phyloP scores from a whole-genome alignment of 2,113 vertebrate species.

The Sebastes schlegelii region DNA sequence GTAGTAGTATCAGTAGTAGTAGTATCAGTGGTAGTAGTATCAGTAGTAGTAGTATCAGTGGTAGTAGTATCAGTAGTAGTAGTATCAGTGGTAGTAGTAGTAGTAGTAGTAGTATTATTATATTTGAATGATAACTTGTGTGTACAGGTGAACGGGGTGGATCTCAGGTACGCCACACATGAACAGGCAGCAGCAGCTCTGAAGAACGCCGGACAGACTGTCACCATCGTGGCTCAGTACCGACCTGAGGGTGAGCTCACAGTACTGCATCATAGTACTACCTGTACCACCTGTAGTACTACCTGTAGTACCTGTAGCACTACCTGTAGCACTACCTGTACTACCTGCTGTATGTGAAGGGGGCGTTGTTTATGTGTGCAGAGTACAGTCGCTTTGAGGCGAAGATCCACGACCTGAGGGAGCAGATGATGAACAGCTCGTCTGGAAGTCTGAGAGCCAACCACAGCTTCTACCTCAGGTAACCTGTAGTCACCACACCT shows the following conservation, averaged over 20 bases:
- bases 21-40: too few relatives aligned
- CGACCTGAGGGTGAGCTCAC: conserved; percentile 68
- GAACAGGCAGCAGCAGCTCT: conserved; percentile 75
- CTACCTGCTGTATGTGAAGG: conserved; percentile 9
- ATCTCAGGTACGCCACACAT: conserved; percentile 74
- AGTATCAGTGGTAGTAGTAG: too few relatives aligned
- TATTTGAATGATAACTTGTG: background rate
- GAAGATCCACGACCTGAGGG: conserved; percentile 91
- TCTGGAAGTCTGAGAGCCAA: conserved; percentile 87
- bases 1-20: too few relatives aligned
- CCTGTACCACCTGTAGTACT: background rate
- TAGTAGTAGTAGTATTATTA: too few relatives aligned
- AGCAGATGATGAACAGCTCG: conserved; percentile 91
- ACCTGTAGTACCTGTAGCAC: background rate
- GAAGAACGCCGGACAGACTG: conserved; percentile 73
- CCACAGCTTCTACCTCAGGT: conserved; percentile 90
- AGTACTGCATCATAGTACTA: background rate
- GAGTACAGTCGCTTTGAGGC: conserved; percentile 90
- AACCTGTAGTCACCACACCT: background rate
- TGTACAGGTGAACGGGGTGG: conserved; percentile 75
- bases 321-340: background rate
- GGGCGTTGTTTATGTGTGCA: conserved; percentile 47
- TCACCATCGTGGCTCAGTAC: conserved; percentile 76
- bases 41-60: too few relatives aligned
- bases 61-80: too few relatives aligned